These are phyloP conservation scores for Pseudopleuronectes americanus DNA, from an alignment of 2,797 vertebrate genomes.

Conservation along the genomic window DNA sequence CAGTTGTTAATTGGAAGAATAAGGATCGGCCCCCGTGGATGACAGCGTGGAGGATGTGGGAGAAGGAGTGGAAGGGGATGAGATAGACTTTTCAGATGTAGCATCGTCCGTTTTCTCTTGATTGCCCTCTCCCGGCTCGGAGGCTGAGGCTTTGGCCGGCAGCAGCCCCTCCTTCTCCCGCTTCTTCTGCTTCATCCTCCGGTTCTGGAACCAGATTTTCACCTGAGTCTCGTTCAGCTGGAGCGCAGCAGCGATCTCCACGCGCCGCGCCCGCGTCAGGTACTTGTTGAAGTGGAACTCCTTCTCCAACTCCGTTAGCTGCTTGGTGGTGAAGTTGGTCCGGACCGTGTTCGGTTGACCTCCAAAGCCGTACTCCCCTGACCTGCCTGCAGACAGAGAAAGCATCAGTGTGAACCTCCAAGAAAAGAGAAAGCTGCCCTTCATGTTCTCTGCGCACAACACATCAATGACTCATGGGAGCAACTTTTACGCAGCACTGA, in stretches of 20 bases:
- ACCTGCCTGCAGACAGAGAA: slow-evolving; percentile 85
- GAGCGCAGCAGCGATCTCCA: slow-evolving; percentile 95
- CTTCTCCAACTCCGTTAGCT: slow-evolving; percentile 97
- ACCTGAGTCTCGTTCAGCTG: slow-evolving; percentile 99
- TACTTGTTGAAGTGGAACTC: slow-evolving; percentile 99
- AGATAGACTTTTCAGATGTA: slow-evolving; percentile 91
- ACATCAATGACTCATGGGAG: not conserved
- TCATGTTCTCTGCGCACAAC: not conserved
- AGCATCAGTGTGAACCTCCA: slow-evolving; percentile 13
- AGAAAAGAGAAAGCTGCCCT: not conserved
- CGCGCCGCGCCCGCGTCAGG: slow-evolving; percentile 92
- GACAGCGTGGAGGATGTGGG: slow-evolving; percentile 86
- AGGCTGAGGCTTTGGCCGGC: slow-evolving; percentile 81
- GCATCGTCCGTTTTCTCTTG: slow-evolving; percentile 90
- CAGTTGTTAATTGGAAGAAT: slow-evolving; percentile 75
- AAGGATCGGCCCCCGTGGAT: slow-evolving; percentile 83
- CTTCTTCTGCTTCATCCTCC: slow-evolving; percentile 99
- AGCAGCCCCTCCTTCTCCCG: slow-evolving; percentile 95
- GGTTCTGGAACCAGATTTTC: slow-evolving; percentile 99
- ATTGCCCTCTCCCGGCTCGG: slow-evolving; percentile 81
- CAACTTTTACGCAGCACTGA: slow-evolving; percentile 30
- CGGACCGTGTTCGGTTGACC: slow-evolving; percentile 94
- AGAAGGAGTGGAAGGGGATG: slow-evolving; percentile 90
- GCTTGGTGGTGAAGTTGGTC: slow-evolving; percentile 98
- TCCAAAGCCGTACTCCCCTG: slow-evolving; percentile 93